These are phyloP conservation scores for Bombus difficillimus DNA, from an alignment of 1,140 invertebrate genomes.

Conservation along the genomic window DNA sequence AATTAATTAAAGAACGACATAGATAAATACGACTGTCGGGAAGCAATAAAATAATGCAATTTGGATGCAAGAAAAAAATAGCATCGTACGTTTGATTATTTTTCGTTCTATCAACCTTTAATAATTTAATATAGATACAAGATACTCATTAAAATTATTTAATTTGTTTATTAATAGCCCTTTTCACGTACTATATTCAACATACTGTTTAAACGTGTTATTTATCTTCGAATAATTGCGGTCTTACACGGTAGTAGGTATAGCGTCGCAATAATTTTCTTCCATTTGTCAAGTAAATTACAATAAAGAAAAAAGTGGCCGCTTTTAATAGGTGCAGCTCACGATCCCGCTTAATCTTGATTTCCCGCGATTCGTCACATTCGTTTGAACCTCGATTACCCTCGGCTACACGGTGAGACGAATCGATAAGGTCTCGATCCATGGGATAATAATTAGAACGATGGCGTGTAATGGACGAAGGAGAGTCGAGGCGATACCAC, in stretches of 20 bases:
- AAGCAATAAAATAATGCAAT: too few relatives aligned
- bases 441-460: constrained; percentile 63
- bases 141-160: too few relatives aligned
- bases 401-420: constrained; percentile 22
- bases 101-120: neutral
- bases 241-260: neutral
- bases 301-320: neutral
- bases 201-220: neutral
- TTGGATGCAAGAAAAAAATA: too few relatives aligned
- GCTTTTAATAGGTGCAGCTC: neutral
- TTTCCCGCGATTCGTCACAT: constrained; percentile 58
- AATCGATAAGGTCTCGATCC: constrained; percentile 47
- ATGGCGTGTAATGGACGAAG: constrained; percentile 58
- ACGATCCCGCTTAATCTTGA: constrained; percentile 56
- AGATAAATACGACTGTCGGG: too few relatives aligned
- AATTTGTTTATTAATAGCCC: too few relatives aligned
- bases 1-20: too few relatives aligned
- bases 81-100: too few relatives aligned
- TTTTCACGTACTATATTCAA: neutral
- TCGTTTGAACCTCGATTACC: constrained; percentile 59
- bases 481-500: constrained; percentile 39
- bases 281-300: neutral
- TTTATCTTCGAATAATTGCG: constrained; percentile 13
- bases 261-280: neutral
- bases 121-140: neutral